Conservation (phyloP, 2,888 invertebrate genomes). For the Chalcis sispes region DNA sequence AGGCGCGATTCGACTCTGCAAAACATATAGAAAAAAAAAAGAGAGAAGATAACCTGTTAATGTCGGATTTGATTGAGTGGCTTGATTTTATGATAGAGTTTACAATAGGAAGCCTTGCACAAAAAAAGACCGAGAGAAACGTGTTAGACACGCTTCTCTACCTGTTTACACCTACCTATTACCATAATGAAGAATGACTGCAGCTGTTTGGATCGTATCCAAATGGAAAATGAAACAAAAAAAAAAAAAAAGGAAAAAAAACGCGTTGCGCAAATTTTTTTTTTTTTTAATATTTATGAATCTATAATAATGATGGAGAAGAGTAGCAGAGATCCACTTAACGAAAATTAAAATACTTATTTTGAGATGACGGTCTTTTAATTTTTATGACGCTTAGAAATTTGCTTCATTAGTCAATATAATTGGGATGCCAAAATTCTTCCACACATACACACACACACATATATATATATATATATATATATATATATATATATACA, state of each 20-base stretch:
- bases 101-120: too few relatives aligned
- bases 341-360: slow-evolving; percentile 1
- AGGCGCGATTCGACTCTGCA: too few relatives aligned
- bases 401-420: not conserved
- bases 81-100: too few relatives aligned
- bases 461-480: too few relatives aligned
- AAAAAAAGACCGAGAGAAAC: too few relatives aligned
- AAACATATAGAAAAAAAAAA: too few relatives aligned
- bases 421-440: not conserved
- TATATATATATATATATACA: too few relatives aligned
- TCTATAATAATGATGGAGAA: not conserved
- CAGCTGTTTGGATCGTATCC: slow-evolving; percentile 17
- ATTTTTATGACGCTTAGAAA: not conserved
- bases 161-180: slow-evolving; percentile 22
- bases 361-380: not conserved
- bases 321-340: not conserved
- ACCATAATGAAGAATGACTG: slow-evolving; percentile 20
- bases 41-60: too few relatives aligned
- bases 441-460: too few relatives aligned
- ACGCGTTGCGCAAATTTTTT: not conserved
- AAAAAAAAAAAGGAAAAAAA: not conserved
- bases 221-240: too few relatives aligned
- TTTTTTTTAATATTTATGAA: slow-evolving; percentile 29
- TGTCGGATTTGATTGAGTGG: too few relatives aligned
- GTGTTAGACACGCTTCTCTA: too few relatives aligned